Conservation (phyloP, 1,140 invertebrate species). For the Phenacoccus solenopsis region DNA sequence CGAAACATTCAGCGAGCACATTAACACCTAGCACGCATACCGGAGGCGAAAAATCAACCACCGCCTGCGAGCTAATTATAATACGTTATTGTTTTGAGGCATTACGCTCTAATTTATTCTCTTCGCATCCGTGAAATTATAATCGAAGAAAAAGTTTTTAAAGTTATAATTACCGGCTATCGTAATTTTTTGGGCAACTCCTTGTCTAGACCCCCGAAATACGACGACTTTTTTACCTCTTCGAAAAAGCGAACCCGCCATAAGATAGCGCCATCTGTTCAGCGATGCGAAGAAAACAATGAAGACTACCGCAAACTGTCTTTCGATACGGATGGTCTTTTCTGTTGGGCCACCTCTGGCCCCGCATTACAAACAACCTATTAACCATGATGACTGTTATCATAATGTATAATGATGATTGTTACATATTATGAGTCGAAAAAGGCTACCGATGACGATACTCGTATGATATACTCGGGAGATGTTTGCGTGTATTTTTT, state of each 20-base stretch:
- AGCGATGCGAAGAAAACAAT: background rate
- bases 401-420: background rate
- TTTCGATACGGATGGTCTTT: background rate
- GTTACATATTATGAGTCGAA: no score
- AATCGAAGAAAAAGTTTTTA: background rate
- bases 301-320: slow-evolving; percentile 14
- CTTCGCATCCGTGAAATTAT: background rate
- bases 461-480: no score
- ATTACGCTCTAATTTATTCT: background rate
- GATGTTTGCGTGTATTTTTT: no score
- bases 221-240: background rate
- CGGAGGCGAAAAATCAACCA: background rate
- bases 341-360: background rate
- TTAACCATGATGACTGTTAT: slow-evolving; percentile 15
- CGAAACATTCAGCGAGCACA: no score
- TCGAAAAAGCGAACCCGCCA: background rate
- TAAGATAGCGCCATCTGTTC: slow-evolving; percentile 8
- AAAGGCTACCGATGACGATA: no score
- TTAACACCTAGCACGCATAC: background rate
- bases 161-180: slow-evolving; percentile 4
- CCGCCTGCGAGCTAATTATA: background rate
- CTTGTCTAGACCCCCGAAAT: background rate
- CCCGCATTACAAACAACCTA: background rate
- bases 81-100: background rate
- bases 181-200: background rate